These are phyloP conservation scores for Leuciscus waleckii DNA, from an alignment of 2,797 vertebrate species.

Conservation along the genomic window DNA sequence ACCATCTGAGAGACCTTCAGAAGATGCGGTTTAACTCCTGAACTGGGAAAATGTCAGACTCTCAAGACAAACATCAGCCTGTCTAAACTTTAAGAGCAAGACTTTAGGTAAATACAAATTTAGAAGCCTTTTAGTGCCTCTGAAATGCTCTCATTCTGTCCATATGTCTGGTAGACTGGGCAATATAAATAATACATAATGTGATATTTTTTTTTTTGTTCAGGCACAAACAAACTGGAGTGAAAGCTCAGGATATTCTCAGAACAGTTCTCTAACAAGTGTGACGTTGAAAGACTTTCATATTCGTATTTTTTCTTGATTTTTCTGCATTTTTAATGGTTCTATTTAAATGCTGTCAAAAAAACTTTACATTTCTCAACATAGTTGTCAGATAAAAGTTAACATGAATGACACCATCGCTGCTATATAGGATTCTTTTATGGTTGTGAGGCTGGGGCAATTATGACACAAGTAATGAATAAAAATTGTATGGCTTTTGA, in stretches of 20 bases:
- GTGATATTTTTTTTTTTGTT: background rate
- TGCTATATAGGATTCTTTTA: background rate
- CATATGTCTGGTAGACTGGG: background rate
- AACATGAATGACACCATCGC: background rate
- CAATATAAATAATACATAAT: background rate
- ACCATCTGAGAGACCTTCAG: slow-evolving; percentile 27
- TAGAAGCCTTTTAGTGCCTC: background rate
- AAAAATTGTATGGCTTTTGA: background rate
- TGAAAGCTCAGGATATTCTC: background rate
- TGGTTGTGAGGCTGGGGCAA: background rate
- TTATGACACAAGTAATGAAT: background rate
- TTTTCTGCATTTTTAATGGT: background rate
- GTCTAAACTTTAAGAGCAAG: slow-evolving; percentile 12
- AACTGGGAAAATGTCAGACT: slow-evolving; percentile 41
- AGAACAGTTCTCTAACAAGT: background rate
- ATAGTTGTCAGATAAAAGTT: background rate
- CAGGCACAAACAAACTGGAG: background rate
- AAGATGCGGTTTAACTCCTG: slow-evolving; percentile 34
- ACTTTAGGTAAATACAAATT: slow-evolving; percentile 20
- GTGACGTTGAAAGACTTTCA: background rate
- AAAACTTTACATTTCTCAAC: background rate
- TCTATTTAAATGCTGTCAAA: background rate
- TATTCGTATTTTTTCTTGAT: background rate
- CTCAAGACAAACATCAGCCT: slow-evolving; percentile 20
- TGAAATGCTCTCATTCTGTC: background rate